Conservation (phyloP, 1,140 invertebrate species). For the Drosophila insularis region DNA sequence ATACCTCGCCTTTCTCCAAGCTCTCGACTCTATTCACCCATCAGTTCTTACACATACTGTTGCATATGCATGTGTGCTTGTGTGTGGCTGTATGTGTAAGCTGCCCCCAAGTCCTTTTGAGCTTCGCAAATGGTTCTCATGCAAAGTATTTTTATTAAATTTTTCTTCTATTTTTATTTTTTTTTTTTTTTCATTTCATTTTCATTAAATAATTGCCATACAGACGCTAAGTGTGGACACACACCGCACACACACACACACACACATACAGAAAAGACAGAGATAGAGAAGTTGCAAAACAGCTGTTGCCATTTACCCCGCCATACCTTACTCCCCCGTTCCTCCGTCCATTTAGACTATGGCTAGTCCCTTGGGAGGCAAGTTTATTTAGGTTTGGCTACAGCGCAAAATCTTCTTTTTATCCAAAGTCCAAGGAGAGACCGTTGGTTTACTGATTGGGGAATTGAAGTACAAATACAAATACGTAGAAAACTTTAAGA, state of each 20-base stretch:
- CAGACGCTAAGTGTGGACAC: not conserved
- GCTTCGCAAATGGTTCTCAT: conserved; percentile 6
- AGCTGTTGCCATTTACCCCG: conserved; percentile 30
- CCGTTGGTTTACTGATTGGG: conserved; percentile 28
- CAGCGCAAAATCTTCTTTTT: conserved; percentile 29
- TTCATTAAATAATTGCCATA: conserved; percentile 37
- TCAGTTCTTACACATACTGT: not conserved
- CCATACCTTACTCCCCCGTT: not conserved
- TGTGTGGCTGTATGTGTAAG: not conserved
- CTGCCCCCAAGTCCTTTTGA: conserved; percentile 5
- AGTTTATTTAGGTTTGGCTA: conserved; percentile 46
- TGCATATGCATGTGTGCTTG: not conserved
- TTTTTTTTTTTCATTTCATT: conserved; percentile 40
- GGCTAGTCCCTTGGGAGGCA: conserved; percentile 31
- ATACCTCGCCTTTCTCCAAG: not conserved
- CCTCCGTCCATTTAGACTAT: too few relatives aligned
- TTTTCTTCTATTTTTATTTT: conserved; percentile 40
- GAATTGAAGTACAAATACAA: conserved; percentile 23
- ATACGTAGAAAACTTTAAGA: conserved; percentile 1
- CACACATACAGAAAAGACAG: not conserved
- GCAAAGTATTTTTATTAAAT: conserved; percentile 20
- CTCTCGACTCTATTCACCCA: conserved; percentile 23
- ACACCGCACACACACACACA: not conserved
- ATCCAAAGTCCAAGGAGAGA: conserved; percentile 33
- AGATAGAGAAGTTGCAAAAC: conserved; percentile 19